phyloP scores from a whole-genome alignment of 1,140 invertebrate species.

The Drosophila parabipectinata region DNA sequence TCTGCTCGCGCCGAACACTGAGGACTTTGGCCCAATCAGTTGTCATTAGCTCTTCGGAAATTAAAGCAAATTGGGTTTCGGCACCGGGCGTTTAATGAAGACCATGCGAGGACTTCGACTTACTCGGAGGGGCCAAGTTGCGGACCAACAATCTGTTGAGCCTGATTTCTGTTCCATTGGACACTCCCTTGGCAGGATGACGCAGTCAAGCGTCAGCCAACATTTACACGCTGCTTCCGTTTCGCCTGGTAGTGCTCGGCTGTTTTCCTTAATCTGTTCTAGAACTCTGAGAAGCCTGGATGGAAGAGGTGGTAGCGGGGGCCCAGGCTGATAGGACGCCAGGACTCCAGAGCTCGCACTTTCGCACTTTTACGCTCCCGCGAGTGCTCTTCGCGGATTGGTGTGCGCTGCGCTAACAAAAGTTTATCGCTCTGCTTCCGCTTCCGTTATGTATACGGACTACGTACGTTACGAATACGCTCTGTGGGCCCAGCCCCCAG shows the following conservation, averaged over 20 bases:
- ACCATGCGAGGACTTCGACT: slow-evolving; percentile 3
- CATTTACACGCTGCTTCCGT: slow-evolving; percentile 70
- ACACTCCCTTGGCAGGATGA: slow-evolving; percentile 41
- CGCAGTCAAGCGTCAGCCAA: slow-evolving; percentile 69
- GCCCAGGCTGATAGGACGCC: slow-evolving; percentile 13
- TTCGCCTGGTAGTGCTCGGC: slow-evolving; percentile 36
- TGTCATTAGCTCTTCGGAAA: slow-evolving; percentile 62
- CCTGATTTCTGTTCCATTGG: slow-evolving; percentile 22
- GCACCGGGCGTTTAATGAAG: slow-evolving; percentile 15
- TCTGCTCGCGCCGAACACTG: neutral
- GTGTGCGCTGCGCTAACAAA: slow-evolving; percentile 65
- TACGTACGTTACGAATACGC: slow-evolving; percentile 44
- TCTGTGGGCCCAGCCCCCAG: slow-evolving; percentile 66
- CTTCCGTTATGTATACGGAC: slow-evolving; percentile 49
- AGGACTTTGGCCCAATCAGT: slow-evolving; percentile 54
- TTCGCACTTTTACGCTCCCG: slow-evolving; percentile 74
- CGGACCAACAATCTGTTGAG: slow-evolving; percentile 47
- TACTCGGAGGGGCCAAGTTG: slow-evolving; percentile 14
- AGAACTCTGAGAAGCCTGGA: neutral
- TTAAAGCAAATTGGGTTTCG: slow-evolving; percentile 67
- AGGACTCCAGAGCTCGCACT: slow-evolving; percentile 42
- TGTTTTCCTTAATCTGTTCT: slow-evolving; percentile 47
- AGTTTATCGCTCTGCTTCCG: slow-evolving; percentile 80
- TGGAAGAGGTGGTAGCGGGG: too few relatives aligned
- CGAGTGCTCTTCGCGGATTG: slow-evolving; percentile 55